Evolutionary conservation across 2,113 vertebrate species (phyloP).

Genomic region (Pyxicephalus adspersus): DNA sequence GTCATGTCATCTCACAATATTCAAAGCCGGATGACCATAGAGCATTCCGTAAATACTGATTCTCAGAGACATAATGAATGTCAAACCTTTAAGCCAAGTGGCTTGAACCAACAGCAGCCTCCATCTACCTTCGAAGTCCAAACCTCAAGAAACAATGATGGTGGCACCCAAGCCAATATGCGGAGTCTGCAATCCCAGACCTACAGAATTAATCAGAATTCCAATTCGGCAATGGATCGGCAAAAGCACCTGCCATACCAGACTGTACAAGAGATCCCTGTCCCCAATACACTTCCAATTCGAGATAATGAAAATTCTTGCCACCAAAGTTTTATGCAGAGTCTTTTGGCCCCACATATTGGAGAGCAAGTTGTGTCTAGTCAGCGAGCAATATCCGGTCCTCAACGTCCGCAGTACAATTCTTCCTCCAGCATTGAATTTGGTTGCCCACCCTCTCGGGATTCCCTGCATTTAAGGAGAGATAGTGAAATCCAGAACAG

Average conservation of each 20-base stretch:
- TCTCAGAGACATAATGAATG: constrained; percentile 87
- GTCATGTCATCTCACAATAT: constrained; percentile 82
- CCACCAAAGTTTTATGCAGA: constrained; percentile 97
- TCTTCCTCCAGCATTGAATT: constrained; percentile 89
- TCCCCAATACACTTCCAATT: constrained; percentile 75
- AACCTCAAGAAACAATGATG: constrained; percentile 87
- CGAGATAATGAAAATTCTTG: constrained; percentile 86
- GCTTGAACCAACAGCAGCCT: constrained; percentile 76
- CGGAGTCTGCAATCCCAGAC: constrained; percentile 85
- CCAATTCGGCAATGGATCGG: constrained; percentile 77
- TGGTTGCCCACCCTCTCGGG: constrained; percentile 79
- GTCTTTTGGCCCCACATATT: constrained; percentile 87
- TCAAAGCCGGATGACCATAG: constrained; percentile 80
- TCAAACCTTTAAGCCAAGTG: constrained; percentile 85
- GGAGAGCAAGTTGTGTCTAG: constrained; percentile 83
- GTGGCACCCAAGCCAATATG: constrained; percentile 78
- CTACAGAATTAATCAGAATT: constrained; percentile 82
- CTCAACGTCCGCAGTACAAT: constrained; percentile 88
- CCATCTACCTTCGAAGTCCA: constrained; percentile 84
- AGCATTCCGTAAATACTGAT: constrained; percentile 79
- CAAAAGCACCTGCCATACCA: constrained; percentile 86
- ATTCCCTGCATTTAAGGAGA: constrained; percentile 74
- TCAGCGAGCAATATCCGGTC: constrained; percentile 78
- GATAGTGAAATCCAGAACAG: constrained; percentile 74
- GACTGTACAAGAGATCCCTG: constrained; percentile 82